These are phyloP conservation scores for Agonopterix alstromeriana DNA, from an alignment of 2,888 invertebrate species.

Conservation along the genomic window DNA sequence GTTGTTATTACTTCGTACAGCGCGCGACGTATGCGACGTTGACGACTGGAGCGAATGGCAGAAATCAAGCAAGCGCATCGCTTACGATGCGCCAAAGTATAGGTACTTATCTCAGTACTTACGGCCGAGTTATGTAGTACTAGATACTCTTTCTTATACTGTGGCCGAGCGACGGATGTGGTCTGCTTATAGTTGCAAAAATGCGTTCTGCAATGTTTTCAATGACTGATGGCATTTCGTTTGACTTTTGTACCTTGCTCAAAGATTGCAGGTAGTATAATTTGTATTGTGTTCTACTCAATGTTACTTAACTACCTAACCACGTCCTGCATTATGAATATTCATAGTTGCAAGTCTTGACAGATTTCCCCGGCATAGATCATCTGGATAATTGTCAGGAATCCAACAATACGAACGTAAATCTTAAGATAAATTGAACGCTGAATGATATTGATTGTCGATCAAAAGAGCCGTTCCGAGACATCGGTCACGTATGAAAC, in stretches of 20 bases:
- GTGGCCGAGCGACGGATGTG: no score
- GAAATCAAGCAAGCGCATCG: no score
- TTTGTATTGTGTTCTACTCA: background rate
- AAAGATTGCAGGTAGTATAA: background rate
- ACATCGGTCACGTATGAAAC: slow-evolving; percentile 45
- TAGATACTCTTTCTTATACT: no score
- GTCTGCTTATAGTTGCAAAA: background rate
- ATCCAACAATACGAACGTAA: slow-evolving; percentile 56
- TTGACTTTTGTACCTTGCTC: background rate
- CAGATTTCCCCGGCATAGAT: slow-evolving; percentile 24
- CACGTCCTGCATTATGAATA: slow-evolving; percentile 15
- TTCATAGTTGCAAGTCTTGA: slow-evolving; percentile 14
- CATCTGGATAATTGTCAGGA: slow-evolving; percentile 44
- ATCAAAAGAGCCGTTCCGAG: slow-evolving; percentile 52
- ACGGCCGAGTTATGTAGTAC: no score
- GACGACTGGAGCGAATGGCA: no score
- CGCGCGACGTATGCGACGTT: no score
- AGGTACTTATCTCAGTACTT: no score
- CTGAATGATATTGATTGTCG: slow-evolving; percentile 52
- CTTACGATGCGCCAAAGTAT: no score
- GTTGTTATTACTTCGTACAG: no score
- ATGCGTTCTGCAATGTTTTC: background rate
- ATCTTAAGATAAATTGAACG: slow-evolving; percentile 56
- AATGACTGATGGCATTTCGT: background rate
- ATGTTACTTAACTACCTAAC: background rate